Percentiles rank a stretch among this genome's conserved stretches.
Evolutionary conservation across 2,113 vertebrate genomes (phyloP).

Genomic region (Caranx ignobilis): DNA sequence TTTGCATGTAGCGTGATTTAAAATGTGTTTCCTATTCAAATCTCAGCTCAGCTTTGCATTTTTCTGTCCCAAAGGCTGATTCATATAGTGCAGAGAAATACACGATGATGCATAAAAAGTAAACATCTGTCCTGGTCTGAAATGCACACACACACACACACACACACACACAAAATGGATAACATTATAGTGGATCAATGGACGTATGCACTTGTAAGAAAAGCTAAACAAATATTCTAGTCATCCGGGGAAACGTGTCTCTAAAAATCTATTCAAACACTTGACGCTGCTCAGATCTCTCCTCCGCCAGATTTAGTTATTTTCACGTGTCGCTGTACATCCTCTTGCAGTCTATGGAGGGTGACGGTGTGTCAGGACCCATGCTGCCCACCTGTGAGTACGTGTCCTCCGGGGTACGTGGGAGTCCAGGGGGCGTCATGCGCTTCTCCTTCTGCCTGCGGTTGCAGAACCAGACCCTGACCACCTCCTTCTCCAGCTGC

Average conservation of each 20-base stretch:
- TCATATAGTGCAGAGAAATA: conserved; percentile 57
- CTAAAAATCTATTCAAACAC: conserved; percentile 23
- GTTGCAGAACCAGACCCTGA: conserved; percentile 99
- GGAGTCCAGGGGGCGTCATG: conserved; percentile 97
- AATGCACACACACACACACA: conserved; percentile 32
- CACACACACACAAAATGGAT: conserved; percentile 15
- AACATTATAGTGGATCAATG: conserved; percentile 17
- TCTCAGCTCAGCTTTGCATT: neutral
- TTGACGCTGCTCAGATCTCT: neutral
- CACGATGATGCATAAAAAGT: conserved; percentile 38
- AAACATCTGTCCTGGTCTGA: conserved; percentile 23
- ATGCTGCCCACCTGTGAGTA: conserved; percentile 97
- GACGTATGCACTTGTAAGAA: conserved; percentile 28
- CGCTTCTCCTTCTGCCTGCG: conserved; percentile 98
- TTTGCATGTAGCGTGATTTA: neutral
- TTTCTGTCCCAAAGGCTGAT: conserved; percentile 39
- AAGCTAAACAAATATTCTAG: conserved; percentile 9
- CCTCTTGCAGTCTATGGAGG: conserved; percentile 93
- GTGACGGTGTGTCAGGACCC: conserved; percentile 95
- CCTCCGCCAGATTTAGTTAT: neutral
- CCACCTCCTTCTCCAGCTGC: conserved; percentile 95
- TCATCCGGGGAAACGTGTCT: conserved; percentile 23
- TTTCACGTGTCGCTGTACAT: conserved; percentile 94
- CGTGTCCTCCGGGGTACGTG: conserved; percentile 94
- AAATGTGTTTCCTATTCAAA: neutral